Percentiles rank a stretch among this genome's conserved stretches.
Conservation (phyloP, 2,888 invertebrate genomes). For the Tiliacea citrago region DNA sequence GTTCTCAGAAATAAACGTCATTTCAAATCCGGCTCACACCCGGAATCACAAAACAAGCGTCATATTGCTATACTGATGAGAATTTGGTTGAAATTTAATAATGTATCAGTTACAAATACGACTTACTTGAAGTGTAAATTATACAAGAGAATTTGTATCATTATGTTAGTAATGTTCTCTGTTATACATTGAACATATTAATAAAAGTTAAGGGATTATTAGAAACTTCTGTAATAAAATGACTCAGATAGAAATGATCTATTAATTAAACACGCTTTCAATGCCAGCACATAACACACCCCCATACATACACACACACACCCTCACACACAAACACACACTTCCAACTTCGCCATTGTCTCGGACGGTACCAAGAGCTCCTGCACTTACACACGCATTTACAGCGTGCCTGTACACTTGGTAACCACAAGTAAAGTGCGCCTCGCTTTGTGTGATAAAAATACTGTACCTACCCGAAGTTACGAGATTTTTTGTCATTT, state of each 20-base stretch:
- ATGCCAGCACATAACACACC: no score
- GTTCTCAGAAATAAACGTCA: not conserved
- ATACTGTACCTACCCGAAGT: no score
- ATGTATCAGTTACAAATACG: slow-evolving; percentile 67
- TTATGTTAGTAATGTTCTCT: not conserved
- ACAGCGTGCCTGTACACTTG: no score
- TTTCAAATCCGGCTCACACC: slow-evolving; percentile 62
- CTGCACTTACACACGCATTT: no score
- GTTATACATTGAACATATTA: not conserved
- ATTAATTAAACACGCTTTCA: not conserved
- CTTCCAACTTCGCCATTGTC: no score
- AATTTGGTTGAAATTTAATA: slow-evolving; percentile 68
- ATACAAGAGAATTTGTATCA: slow-evolving; percentile 11
- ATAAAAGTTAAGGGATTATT: not conserved
- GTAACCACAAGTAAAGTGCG: no score
- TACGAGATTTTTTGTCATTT: no score
- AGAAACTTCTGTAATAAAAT: not conserved
- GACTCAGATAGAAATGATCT: not conserved
- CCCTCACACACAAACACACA: no score
- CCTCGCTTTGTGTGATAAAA: no score
- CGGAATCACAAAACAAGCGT: slow-evolving; percentile 69
- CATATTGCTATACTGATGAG: slow-evolving; percentile 72
- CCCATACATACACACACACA: no score
- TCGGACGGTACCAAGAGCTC: no score
- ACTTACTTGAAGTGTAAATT: slow-evolving; percentile 26